Conservation (phyloP, 2,888 invertebrate species). For the Netelia fuscicornis region DNA sequence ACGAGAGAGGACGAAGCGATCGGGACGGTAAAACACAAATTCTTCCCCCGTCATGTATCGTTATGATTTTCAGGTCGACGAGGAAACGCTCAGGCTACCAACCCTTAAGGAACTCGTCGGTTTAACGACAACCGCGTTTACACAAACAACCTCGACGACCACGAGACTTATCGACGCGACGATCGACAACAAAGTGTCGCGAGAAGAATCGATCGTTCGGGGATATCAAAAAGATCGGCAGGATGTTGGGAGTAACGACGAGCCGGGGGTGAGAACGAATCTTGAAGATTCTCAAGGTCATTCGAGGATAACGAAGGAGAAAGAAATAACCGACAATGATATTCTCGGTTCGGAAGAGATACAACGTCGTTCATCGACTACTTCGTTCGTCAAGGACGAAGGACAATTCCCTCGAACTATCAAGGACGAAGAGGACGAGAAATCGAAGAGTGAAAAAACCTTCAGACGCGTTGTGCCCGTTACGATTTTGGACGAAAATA, state of each 20-base stretch:
- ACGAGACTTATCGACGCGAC: slow-evolving; percentile 3
- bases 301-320: slow-evolving; percentile 1
- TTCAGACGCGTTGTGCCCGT: slow-evolving; percentile 68
- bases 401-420: background rate
- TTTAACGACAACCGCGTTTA: slow-evolving; percentile 64
- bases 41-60: slow-evolving; percentile 67
- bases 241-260: background rate
- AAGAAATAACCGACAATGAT: slow-evolving; percentile 58
- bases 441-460: slow-evolving; percentile 7
- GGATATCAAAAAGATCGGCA: background rate
- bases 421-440: slow-evolving; percentile 15
- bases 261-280: background rate
- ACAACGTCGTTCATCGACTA: slow-evolving; percentile 44
- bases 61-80: slow-evolving; percentile 83
- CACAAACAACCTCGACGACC: background rate
- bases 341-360: slow-evolving; percentile 62
- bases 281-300: background rate
- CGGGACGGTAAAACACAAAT: slow-evolving; percentile 63
- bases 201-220: slow-evolving; percentile 11
- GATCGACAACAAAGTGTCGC: slow-evolving; percentile 19
- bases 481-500: slow-evolving; percentile 69
- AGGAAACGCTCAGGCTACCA: slow-evolving; percentile 77
- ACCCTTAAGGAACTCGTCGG: slow-evolving; percentile 81
- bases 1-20: slow-evolving; percentile 63
- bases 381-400: slow-evolving; percentile 21